A percentile compares a stretch with the other conserved stretches of the same genome.
phyloP scores from a whole-genome alignment of 2,888 invertebrate genomes.

The Eupithecia insigniata region DNA sequence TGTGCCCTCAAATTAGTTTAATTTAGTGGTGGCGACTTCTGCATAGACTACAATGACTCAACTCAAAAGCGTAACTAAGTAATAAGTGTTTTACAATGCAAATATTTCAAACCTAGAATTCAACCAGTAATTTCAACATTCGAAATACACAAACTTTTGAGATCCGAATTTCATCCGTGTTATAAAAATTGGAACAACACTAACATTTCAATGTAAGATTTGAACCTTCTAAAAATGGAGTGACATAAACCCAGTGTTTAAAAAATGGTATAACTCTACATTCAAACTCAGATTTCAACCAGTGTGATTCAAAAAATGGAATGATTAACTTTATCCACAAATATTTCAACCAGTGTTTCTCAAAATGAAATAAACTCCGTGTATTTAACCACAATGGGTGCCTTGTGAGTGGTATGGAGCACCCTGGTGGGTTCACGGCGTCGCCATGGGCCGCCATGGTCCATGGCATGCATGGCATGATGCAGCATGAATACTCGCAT shows the following conservation, averaged over 20 bases:
- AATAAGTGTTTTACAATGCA: too few relatives aligned
- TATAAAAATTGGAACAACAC: not conserved
- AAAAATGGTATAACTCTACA: slow-evolving; percentile 1
- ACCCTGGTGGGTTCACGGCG: slow-evolving; percentile 89
- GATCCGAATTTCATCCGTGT: too few relatives aligned
- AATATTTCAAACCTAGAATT: too few relatives aligned
- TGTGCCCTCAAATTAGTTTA: too few relatives aligned
- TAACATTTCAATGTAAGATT: not conserved
- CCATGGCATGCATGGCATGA: slow-evolving; percentile 86
- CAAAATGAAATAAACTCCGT: slow-evolving; percentile 23
- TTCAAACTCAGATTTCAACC: not conserved
- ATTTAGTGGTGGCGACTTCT: too few relatives aligned
- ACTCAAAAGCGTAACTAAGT: not conserved
- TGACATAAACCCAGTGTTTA: slow-evolving; percentile 23
- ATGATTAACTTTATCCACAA: slow-evolving; percentile 15
- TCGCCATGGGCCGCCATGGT: slow-evolving; percentile 92
- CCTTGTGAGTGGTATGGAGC: slow-evolving; percentile 86
- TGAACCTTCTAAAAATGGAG: slow-evolving; percentile 39
- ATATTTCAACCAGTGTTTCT: slow-evolving; percentile 22
- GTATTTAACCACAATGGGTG: not conserved
- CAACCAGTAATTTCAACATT: too few relatives aligned
- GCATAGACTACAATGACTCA: not conserved
- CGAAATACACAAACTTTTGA: too few relatives aligned
- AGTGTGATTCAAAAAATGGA: slow-evolving; percentile 38
- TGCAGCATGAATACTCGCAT: slow-evolving; percentile 85